phyloP scores from a whole-genome alignment of 2,888 invertebrate species.

The Nineta flava region DNA sequence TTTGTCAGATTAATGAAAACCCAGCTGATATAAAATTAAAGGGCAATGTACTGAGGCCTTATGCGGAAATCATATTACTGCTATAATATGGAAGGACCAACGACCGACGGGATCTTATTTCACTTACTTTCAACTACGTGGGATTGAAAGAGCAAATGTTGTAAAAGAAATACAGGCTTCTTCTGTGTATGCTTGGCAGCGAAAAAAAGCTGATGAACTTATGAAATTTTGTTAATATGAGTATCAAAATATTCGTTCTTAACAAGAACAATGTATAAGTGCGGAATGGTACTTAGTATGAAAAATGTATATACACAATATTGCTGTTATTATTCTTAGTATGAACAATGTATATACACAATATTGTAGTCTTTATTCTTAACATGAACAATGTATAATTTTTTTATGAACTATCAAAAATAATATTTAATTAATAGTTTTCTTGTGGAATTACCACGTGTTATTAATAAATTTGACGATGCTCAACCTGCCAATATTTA shows the following conservation, averaged over 20 bases:
- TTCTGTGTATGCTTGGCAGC: constrained; percentile 2
- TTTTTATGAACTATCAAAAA: too few species aligned
- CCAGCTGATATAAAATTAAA: neutral
- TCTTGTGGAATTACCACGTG: too few species aligned
- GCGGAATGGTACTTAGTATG: too few species aligned
- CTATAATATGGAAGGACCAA: neutral
- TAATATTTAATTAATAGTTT: too few species aligned
- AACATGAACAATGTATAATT: too few species aligned
- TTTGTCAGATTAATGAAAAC: neutral
- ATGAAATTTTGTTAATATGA: too few species aligned
- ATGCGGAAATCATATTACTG: neutral
- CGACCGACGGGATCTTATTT: neutral
- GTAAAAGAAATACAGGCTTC: constrained; percentile 1
- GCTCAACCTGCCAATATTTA: constrained; percentile 4
- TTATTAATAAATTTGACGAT: constrained; percentile 4
- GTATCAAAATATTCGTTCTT: too few species aligned
- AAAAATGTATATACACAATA: too few species aligned
- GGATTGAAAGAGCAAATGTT: neutral
- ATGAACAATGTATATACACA: too few species aligned
- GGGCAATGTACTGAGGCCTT: neutral
- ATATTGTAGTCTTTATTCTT: too few species aligned
- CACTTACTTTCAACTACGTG: neutral
- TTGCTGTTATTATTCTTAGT: too few species aligned
- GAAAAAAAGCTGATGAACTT: constrained; percentile 3
- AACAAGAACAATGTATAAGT: too few species aligned